Evolutionary conservation across 1,140 invertebrate genomes (phyloP), one percentile per base, ranked within the genome.

Genomic region (Orussus abietinus): DNA sequence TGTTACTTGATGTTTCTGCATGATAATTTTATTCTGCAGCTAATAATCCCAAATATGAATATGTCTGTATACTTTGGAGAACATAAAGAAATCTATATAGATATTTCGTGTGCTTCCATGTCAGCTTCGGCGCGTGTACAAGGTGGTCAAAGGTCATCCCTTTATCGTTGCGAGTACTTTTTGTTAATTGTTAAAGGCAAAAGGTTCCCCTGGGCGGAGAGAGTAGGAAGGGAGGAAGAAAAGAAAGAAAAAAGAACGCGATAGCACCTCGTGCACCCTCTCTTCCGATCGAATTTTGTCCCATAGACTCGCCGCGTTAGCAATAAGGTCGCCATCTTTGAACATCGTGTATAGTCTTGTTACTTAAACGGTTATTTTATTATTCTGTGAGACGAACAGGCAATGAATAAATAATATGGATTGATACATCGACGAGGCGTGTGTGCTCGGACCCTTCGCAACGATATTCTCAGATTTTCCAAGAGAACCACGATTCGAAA

Each of bases 41-140:
- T n/a, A n/a, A n/a, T n/a, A n/a, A n/a, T n/a, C n/a, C n/a, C n/a
- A 18, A 38, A 26, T 29, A 45, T 29, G 15, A 12, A 38, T 39
- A 32, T n/a, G n/a, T 28, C 20, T 45, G 19, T 38, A 42, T 54
- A 55, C 38, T 52, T 34, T 10, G 47, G 47, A 42, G 51, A 54
- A 43, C 37, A 47, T 45, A 19, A 42, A 28, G 36, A 30, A 32
- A 54, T 21, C 40, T 46, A 47, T 53, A 52, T 46, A 55, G 40
- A 48, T 42, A 54, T 59, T 55, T 58, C 53, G 49, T 62, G 62
- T 64, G 62, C 62, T 64, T 64, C 62, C 60, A 63, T 57, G 45
- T 59, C 39, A 51, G 53, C 50, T 52, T 50, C 49, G 49, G 39
- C 47, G 36, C n/a, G n/a, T 41, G 48, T 47, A 33, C 42, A 53